A percentile compares a stretch with the other conserved stretches of the same genome.
phyloP scores from a whole-genome alignment of 2,797 vertebrate genomes.

The Perdix hodgsoniae region DNA sequence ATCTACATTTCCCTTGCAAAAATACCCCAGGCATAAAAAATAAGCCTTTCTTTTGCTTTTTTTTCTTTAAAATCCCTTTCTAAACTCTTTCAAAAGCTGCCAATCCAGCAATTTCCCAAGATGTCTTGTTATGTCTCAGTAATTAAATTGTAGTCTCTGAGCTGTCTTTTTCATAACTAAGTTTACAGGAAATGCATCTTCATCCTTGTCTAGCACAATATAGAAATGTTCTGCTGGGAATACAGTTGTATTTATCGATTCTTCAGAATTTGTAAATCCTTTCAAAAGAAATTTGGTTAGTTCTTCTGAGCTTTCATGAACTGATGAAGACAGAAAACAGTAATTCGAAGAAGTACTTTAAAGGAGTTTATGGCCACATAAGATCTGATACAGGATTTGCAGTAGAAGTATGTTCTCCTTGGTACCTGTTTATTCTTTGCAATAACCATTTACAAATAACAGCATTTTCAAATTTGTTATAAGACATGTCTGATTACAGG shows the following conservation, averaged over 20 bases:
- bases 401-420: neutral
- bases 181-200: conserved; percentile 61
- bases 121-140: conserved; percentile 52
- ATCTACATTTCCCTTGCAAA: neutral
- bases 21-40: neutral
- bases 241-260: conserved; percentile 61
- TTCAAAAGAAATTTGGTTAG: conserved; percentile 38
- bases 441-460: neutral
- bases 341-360: conserved; percentile 9
- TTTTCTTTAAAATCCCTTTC: conserved; percentile 2
- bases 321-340: conserved; percentile 8
- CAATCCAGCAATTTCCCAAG: conserved; percentile 45
- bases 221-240: conserved; percentile 51
- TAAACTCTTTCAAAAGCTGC: conserved; percentile 38
- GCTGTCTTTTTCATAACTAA: conserved; percentile 60
- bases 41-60: neutral
- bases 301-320: conserved; percentile 32
- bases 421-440: neutral
- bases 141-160: conserved; percentile 68
- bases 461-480: neutral
- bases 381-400: neutral
- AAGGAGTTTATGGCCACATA: neutral
- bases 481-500: neutral
- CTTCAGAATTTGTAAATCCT: conserved; percentile 55
- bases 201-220: conserved; percentile 55